Base-by-base conservation (phyloP, 1,140 invertebrate species). In the Brachionus manjavacas region DNA sequence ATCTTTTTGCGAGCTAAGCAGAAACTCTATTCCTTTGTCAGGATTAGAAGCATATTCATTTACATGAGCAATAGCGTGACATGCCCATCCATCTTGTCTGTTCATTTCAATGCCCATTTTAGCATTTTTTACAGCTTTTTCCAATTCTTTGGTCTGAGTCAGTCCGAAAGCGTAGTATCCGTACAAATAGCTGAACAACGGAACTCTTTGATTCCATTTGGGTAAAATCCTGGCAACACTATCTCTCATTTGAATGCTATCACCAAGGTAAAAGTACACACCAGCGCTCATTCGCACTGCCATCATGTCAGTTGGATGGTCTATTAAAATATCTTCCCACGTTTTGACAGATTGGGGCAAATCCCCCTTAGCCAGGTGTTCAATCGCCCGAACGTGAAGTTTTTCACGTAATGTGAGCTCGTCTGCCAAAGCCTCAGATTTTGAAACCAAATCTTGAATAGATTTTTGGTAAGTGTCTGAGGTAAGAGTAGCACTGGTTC, bases 121-220 rank as follows among this genome's bases (percentile, higher is more conserved):
- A 11, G 91, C 91, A 39, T 87, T 85, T 76, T 86, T 87, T 86
- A 91, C 90, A 7, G 91, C 91, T 85, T 90, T 86, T 23, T 86
- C 85, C 85, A 91, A 92, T 14, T 89, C 78, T 78, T 90, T 90
- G 46, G 88, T 90, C 86, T 92, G 92, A 72, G 90, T 91, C 28
- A 92, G 85, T 0, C 91, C 92, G 89, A 92, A 92, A 0, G 92
- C 90, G 84, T 91, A 89, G 91, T 92, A 91, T 28, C 91, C 92
- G 85, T 91, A 86, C 4, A 92, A 85, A 86, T 91, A 91, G 31
- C 90, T 91, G 85, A 91, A 90, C 12, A 90, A 87, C 4, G 91
- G 91, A 78, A 87, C 87, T 16, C 86, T 84, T 20, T 86, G 72
- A 43, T 88, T 87, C 91, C 91, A 92, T 28, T 88, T 85, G 6